phyloP scores from a whole-genome alignment of 2,888 invertebrate genomes.

The Oxystoma pomonae region DNA sequence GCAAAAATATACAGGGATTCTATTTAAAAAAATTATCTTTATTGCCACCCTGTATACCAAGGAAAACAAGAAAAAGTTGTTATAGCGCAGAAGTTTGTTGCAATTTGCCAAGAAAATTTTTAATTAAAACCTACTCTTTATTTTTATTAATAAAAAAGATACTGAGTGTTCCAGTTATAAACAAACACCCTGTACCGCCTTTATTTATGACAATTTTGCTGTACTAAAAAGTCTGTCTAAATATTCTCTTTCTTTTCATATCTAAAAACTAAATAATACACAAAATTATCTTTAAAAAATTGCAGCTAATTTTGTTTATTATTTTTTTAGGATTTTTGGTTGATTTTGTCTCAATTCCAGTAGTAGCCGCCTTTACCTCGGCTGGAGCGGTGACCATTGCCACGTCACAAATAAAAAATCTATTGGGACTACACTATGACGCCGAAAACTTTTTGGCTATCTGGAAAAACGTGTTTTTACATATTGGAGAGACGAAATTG shows the following conservation, averaged over 20 bases:
- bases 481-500: conserved; percentile 53
- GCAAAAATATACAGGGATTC: too few species aligned
- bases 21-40: too few species aligned
- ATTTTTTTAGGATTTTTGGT: conserved; percentile 60
- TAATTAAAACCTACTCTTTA: neutral
- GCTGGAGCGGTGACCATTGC: conserved; percentile 73
- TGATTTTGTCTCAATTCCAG: conserved; percentile 70
- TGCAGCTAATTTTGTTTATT: neutral
- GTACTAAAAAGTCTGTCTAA: neutral
- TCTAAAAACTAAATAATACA: neutral
- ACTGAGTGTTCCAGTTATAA: neutral
- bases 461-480: conserved; percentile 54
- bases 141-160: too few species aligned
- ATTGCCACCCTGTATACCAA: too few species aligned
- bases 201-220: too few species aligned
- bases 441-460: conserved; percentile 60
- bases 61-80: too few species aligned
- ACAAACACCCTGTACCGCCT: too few species aligned
- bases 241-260: too few species aligned
- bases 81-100: too few species aligned
- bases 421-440: conserved; percentile 58
- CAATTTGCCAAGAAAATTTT: too few species aligned
- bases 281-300: neutral
- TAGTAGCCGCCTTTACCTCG: conserved; percentile 72
- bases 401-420: conserved; percentile 67